Evolutionary conservation across 2,113 vertebrate genomes (phyloP).

Genomic region (Pedetes capensis): DNA sequence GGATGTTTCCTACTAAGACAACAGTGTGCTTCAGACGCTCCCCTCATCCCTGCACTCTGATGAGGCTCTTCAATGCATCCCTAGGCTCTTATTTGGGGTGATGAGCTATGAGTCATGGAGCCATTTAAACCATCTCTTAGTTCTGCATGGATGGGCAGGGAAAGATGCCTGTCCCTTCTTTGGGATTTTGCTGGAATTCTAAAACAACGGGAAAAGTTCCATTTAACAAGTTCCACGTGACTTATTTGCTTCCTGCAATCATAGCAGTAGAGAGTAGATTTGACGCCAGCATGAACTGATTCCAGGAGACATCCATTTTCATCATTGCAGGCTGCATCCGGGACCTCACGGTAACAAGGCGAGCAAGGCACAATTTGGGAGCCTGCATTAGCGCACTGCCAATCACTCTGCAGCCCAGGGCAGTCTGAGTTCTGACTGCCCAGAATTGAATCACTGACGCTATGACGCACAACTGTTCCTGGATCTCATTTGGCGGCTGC

Average conservation of each 20-base stretch:
- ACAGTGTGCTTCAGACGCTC: background rate
- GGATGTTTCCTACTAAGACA: background rate
- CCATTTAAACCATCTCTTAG: background rate
- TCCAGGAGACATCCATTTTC: background rate
- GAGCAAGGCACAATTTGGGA: background rate
- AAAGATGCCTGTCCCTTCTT: background rate
- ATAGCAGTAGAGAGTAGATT: background rate
- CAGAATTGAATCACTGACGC: constrained; percentile 8
- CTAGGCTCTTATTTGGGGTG: background rate
- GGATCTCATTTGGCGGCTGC: constrained; percentile 53
- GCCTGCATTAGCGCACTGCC: background rate
- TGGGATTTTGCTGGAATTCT: background rate
- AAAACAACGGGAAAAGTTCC: background rate
- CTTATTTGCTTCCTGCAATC: background rate
- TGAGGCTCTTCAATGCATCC: background rate
- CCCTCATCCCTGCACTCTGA: no score
- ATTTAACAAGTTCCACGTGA: background rate
- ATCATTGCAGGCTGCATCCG: background rate
- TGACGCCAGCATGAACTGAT: background rate
- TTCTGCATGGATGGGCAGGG: background rate
- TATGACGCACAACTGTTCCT: constrained; percentile 32
- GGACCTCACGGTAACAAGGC: background rate
- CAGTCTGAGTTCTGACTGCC: constrained; percentile 35
- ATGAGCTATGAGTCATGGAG: background rate
- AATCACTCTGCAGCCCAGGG: background rate